Conservation (phyloP, 2,113 vertebrate species). For the Carassius carassius region DNA sequence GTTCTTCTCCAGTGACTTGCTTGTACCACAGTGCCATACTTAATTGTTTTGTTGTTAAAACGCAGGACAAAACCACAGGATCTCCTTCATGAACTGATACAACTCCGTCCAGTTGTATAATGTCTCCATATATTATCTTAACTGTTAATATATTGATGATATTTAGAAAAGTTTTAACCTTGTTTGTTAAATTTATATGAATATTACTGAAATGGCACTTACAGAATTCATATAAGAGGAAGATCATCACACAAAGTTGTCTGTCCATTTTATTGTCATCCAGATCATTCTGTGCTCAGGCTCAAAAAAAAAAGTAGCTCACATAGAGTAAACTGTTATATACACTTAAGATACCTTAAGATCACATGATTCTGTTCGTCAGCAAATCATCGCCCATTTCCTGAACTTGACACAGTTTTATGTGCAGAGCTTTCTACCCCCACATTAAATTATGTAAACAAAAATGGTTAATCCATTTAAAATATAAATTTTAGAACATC, state of each 20-base stretch:
- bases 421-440: background rate
- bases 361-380: background rate
- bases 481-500: background rate
- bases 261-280: background rate
- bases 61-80: background rate
- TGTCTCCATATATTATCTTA: background rate
- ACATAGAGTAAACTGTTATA: background rate
- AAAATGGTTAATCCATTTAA: background rate
- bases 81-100: slow-evolving; percentile 12
- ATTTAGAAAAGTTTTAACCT: background rate
- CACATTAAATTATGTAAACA: background rate
- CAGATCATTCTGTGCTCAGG: slow-evolving; percentile 2
- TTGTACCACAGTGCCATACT: background rate
- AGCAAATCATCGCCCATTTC: slow-evolving; percentile 31
- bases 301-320: background rate
- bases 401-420: slow-evolving; percentile 17
- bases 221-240: background rate
- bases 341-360: background rate
- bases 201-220: background rate
- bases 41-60: background rate
- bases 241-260: background rate
- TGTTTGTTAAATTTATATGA: background rate
- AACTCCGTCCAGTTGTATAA: background rate
- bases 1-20: slow-evolving; percentile 14
- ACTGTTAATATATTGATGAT: background rate